phyloP scores from a whole-genome alignment of 2,888 invertebrate species.

The Germaria angustata region DNA sequence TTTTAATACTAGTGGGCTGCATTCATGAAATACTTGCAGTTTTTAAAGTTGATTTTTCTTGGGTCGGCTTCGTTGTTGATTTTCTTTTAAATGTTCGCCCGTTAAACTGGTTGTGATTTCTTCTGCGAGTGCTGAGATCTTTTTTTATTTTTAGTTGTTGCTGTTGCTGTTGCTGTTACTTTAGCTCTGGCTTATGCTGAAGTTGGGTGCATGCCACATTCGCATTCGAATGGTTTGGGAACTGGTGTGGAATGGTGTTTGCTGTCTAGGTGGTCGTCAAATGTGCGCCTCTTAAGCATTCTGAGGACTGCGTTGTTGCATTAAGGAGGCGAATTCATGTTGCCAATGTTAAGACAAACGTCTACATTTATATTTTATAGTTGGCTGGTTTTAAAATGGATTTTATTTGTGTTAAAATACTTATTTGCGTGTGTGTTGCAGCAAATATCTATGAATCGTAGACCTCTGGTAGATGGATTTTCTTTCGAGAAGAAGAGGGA shows the following conservation, averaged over 20 bases:
- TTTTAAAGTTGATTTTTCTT: slow-evolving; percentile 62
- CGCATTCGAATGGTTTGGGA: slow-evolving; percentile 11
- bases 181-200: slow-evolving; percentile 10
- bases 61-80: slow-evolving; percentile 45
- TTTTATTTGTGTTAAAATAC: slow-evolving; percentile 35
- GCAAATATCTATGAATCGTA: slow-evolving; percentile 16
- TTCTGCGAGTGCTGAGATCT: slow-evolving; percentile 26
- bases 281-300: slow-evolving; percentile 61
- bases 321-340: slow-evolving; percentile 63
- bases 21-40: slow-evolving; percentile 64
- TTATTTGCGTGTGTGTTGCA: neutral
- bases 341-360: slow-evolving; percentile 66
- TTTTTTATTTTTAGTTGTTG: neutral
- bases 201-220: slow-evolving; percentile 51
- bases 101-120: slow-evolving; percentile 62
- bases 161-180: slow-evolving; percentile 12
- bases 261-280: slow-evolving; percentile 67
- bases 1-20: slow-evolving; percentile 63
- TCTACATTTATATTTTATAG: slow-evolving; percentile 66
- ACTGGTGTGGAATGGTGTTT: slow-evolving; percentile 63
- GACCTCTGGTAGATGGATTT: neutral
- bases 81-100: slow-evolving; percentile 55
- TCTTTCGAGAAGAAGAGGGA: neutral
- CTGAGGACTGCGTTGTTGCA: slow-evolving; percentile 40
- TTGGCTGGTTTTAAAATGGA: slow-evolving; percentile 52